A percentile compares a stretch with the other conserved stretches of the same genome.
Conservation (phyloP, 2,113 vertebrate genomes). For the Oncorhynchus clarkii region DNA sequence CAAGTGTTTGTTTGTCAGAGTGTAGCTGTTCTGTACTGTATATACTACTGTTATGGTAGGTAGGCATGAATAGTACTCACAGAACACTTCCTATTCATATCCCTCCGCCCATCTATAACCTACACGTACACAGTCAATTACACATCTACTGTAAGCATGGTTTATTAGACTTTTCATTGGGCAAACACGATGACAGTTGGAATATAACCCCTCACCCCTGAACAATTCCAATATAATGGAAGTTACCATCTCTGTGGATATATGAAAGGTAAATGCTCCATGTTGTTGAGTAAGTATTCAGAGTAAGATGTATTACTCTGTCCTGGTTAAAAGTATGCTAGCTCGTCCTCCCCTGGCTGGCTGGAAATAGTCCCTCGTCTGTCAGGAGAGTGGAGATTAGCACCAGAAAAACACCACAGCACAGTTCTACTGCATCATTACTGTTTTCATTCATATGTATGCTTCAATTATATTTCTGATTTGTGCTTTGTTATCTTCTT, state of each 20-base stretch:
- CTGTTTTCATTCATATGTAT: neutral
- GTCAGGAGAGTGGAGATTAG: slow-evolving; percentile 80
- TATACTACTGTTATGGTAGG: neutral
- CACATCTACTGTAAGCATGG: neutral
- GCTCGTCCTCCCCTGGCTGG: slow-evolving; percentile 55
- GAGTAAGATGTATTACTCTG: slow-evolving; percentile 13
- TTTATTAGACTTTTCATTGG: neutral
- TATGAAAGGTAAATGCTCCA: neutral
- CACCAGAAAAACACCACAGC: slow-evolving; percentile 78
- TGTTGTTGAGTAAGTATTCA: neutral
- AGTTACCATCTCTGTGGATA: neutral
- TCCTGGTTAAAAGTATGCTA: slow-evolving; percentile 21
- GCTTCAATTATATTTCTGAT: neutral
- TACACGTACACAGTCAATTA: neutral
- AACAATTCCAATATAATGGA: neutral
- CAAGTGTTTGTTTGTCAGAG: too few relatives aligned
- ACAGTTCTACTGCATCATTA: slow-evolving; percentile 40
- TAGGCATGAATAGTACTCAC: neutral
- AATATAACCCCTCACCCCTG: neutral
- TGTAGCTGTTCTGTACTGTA: neutral
- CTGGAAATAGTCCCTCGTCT: slow-evolving; percentile 78
- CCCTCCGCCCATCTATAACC: neutral
- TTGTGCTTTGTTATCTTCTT: neutral
- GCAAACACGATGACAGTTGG: neutral
- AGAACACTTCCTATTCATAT: neutral